Evolutionary conservation across 2,113 vertebrate species (phyloP).

Genomic region (Nerophis lumbriciformis): DNA sequence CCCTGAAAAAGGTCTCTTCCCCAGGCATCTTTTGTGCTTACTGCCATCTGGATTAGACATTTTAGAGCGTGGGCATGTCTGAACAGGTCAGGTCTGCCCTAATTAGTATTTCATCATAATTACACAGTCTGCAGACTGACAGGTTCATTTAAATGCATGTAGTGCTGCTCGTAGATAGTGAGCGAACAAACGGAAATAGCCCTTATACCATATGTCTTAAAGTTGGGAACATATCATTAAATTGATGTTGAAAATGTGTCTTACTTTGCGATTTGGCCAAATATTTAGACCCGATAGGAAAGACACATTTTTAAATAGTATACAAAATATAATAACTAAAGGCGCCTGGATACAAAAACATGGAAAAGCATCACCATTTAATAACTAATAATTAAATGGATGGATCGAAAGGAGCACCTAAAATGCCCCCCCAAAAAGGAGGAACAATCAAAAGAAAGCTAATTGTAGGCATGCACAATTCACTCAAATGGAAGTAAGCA

Average conservation of each 20-base stretch:
- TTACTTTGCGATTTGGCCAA: too few species aligned
- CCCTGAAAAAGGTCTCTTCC: constrained; percentile 34
- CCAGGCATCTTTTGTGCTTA: constrained; percentile 45
- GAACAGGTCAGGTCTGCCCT: constrained; percentile 47
- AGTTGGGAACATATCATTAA: neutral
- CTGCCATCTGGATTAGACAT: constrained; percentile 63
- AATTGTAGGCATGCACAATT: too few species aligned
- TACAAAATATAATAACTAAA: too few species aligned
- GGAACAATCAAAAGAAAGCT: too few species aligned
- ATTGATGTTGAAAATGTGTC: constrained; percentile 1
- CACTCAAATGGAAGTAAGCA: too few species aligned
- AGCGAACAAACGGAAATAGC: constrained; percentile 23
- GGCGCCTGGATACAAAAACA: too few species aligned
- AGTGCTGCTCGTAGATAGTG: constrained; percentile 28
- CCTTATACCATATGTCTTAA: constrained; percentile 8
- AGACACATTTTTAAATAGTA: too few species aligned
- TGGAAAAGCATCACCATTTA: too few species aligned
- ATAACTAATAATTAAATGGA: too few species aligned
- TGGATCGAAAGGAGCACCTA: too few species aligned
- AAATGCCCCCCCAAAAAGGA: too few species aligned
- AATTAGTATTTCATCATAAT: constrained; percentile 69
- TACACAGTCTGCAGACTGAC: constrained; percentile 46
- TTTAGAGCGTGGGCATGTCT: constrained; percentile 44
- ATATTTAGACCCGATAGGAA: too few species aligned
- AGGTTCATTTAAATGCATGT: constrained; percentile 51